These are phyloP conservation scores for Bedellia somnulentella DNA, from an alignment of 2,888 invertebrate species.

Conservation along the genomic window DNA sequence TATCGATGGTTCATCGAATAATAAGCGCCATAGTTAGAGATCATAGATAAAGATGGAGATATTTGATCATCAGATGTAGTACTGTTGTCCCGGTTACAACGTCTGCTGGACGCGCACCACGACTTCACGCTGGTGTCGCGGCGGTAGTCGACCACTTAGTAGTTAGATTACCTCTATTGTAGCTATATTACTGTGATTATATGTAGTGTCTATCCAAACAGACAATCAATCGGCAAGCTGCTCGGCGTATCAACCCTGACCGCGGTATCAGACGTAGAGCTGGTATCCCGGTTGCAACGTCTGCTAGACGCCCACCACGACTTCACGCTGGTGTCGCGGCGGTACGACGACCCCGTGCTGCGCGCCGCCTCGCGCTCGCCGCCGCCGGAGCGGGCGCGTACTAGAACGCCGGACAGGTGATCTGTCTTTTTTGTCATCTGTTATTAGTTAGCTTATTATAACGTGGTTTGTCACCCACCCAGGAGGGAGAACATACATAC, in stretches of 20 bases:
- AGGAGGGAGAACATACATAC: no score
- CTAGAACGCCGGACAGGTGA: slow-evolving; percentile 59
- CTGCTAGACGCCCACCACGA: slow-evolving; percentile 85
- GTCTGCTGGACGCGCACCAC: slow-evolving; percentile 82
- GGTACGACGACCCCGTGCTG: slow-evolving; percentile 52
- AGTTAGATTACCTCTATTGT: no score
- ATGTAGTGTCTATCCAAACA: no score
- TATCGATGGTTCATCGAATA: no score
- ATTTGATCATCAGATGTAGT: slow-evolving; percentile 81
- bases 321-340: slow-evolving; percentile 79
- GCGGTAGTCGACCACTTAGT: no score
- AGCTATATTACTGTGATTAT: no score
- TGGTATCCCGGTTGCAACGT: slow-evolving; percentile 77
- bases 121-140: slow-evolving; percentile 84
- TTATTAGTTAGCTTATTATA: no score
- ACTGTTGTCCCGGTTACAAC: slow-evolving; percentile 76
- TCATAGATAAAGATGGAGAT: no score
- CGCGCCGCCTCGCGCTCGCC: slow-evolving; percentile 48
- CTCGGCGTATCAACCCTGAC: slow-evolving; percentile 67
- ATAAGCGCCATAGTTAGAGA: no score
- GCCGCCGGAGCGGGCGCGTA: slow-evolving; percentile 44
- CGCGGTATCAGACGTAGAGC: slow-evolving; percentile 74
- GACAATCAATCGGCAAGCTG: slow-evolving; percentile 72
- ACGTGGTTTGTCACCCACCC: no score
- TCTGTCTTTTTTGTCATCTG: no score